Conservation (phyloP, 1,140 invertebrate species). For the Asbolus verrucosus region DNA sequence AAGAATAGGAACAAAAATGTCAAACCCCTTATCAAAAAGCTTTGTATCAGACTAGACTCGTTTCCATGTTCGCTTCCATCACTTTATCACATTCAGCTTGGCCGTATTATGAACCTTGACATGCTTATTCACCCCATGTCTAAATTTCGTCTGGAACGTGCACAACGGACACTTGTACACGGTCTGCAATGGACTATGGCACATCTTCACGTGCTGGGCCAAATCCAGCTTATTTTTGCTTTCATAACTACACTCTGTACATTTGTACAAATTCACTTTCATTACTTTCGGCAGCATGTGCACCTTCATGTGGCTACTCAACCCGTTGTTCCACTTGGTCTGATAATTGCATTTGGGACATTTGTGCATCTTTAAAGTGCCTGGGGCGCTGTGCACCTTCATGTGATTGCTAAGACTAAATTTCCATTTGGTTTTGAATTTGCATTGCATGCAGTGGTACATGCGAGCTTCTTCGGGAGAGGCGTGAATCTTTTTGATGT, state of each 20-base stretch:
- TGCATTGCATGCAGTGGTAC: constrained; percentile 5
- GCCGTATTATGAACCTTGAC: constrained; percentile 21
- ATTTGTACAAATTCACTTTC: constrained; percentile 20
- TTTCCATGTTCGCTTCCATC: not conserved
- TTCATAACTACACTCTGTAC: constrained; percentile 16
- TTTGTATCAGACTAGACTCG: not conserved
- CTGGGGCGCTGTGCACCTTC: constrained; percentile 21
- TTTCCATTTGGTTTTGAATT: constrained; percentile 22
- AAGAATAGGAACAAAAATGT: too few relatives aligned
- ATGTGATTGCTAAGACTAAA: constrained; percentile 18
- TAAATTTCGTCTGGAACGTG: constrained; percentile 18
- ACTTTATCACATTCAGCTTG: constrained; percentile 6
- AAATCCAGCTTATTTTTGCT: constrained; percentile 15
- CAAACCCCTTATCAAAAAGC: constrained; percentile 3
- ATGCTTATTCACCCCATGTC: constrained; percentile 20
- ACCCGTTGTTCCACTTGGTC: constrained; percentile 18
- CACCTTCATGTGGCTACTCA: constrained; percentile 20
- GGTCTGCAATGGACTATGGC: constrained; percentile 15
- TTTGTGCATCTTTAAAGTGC: constrained; percentile 7
- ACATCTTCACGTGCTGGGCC: constrained; percentile 10
- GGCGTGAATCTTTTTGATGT: constrained; percentile 15
- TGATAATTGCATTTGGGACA: constrained; percentile 16
- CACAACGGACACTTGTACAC: constrained; percentile 22
- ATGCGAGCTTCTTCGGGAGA: constrained; percentile 9
- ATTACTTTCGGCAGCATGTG: constrained; percentile 22